Evolutionary conservation across 1,140 invertebrate genomes (phyloP), one percentile per base, ranked within the genome.

Genomic region (Ptiloglossa arizonensis): DNA sequence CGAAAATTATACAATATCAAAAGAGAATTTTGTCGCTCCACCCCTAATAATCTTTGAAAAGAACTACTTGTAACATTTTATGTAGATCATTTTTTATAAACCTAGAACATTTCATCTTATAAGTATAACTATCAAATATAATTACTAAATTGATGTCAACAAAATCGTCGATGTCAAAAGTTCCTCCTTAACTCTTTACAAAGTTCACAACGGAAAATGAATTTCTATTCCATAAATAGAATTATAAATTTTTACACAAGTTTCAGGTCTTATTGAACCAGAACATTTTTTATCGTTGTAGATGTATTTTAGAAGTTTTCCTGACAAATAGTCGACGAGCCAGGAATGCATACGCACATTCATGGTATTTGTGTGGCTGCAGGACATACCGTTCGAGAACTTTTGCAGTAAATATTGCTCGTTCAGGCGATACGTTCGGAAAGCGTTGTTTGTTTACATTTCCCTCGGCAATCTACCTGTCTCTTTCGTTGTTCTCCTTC

Each of bases 321-420:
- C 22, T 83, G 81, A 86, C 81, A 81, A 86, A 86, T 86, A 66
- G 81, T 81, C 52, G 62, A 44, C 62, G 69, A 60, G 74, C 74
- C 35, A 62, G 63, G 57, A 79, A 73, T 68, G 59, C 70, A 67
- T 52, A 64, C 54, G 46, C 56, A 27, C 60, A 63, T 60, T 62
- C 56, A 57, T 32, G 66, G 60, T 70, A 60, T 72, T 59, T 44
- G 72, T 29, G 44, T 50, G 54, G 59, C 27, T 66, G n/a, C n/a
- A n/a, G n/a, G n/a, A n/a, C n/a, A 41, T 46, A 56, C 66, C 59
- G 38, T 64, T 48, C 57, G 32, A 64, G 46, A 86, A 86, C 82
- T 86, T 87, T 86, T 60, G 66, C 80, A 76, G 83, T 86, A 87
- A 85, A 80, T 71, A 86, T 87, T 87, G 80, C 81, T 87, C 80